Percentiles rank a stretch among this genome's conserved stretches.
Conservation (phyloP, 2,113 vertebrate species). For the Symphodus melops region DNA sequence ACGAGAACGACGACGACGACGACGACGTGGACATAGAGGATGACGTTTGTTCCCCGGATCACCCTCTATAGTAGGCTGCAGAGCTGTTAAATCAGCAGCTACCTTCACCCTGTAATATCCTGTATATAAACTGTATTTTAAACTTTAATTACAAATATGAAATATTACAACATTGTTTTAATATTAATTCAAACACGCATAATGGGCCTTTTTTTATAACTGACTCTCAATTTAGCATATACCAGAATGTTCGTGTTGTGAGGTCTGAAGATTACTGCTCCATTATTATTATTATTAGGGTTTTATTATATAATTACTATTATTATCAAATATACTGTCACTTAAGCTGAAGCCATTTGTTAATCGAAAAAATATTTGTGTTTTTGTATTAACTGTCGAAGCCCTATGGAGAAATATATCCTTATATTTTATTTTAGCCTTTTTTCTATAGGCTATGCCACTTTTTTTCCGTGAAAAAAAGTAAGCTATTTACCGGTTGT, state of each 20-base stretch:
- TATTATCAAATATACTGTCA: not conserved
- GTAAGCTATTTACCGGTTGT: too few relatives aligned
- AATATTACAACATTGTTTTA: not conserved
- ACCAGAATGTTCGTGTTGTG: slow-evolving; percentile 1
- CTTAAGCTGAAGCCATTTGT: too few relatives aligned
- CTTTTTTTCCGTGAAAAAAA: too few relatives aligned
- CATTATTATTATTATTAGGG: slow-evolving; percentile 44
- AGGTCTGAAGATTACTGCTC: slow-evolving; percentile 31
- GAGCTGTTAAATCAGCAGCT: slow-evolving; percentile 9
- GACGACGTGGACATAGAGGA: slow-evolving; percentile 97
- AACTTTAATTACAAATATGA: slow-evolving; percentile 33
- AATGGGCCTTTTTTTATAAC: not conserved
- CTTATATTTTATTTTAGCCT: too few relatives aligned
- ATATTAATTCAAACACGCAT: slow-evolving; percentile 60
- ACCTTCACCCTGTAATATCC: slow-evolving; percentile 38
- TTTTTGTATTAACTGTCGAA: too few relatives aligned
- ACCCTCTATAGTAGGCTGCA: slow-evolving; percentile 85
- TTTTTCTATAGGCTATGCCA: too few relatives aligned
- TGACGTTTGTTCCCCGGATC: slow-evolving; percentile 85
- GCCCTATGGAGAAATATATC: too few relatives aligned
- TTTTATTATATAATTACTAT: slow-evolving; percentile 21
- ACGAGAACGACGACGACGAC: slow-evolving; percentile 83
- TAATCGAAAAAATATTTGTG: too few relatives aligned
- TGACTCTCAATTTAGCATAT: slow-evolving; percentile 6
- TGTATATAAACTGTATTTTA: slow-evolving; percentile 54